Evolutionary conservation across 1,140 invertebrate species (phyloP).

Genomic region (Drosophila nannoptera): DNA sequence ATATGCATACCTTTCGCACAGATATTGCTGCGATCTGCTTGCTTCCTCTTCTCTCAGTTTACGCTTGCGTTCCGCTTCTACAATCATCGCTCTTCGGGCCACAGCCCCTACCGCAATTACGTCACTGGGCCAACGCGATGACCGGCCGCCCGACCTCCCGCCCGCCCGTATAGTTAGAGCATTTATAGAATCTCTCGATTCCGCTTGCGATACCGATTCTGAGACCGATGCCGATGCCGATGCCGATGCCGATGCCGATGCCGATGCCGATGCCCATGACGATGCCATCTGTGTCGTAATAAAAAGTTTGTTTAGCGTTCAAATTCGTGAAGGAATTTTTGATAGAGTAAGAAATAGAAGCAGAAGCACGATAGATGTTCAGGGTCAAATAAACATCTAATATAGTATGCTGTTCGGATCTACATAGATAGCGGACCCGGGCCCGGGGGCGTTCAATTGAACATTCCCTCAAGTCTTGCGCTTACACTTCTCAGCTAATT

Average conservation of each 20-base stretch:
- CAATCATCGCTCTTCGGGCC: slow-evolving; percentile 9
- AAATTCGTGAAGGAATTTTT: slow-evolving; percentile 56
- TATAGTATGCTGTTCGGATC: neutral
- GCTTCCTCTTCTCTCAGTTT: no score
- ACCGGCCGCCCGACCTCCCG: neutral
- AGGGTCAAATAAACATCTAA: slow-evolving; percentile 62
- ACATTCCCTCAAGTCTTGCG: slow-evolving; percentile 41
- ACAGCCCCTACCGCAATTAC: slow-evolving; percentile 42
- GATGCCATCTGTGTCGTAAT: slow-evolving; percentile 65
- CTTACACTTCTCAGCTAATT: slow-evolving; percentile 60
- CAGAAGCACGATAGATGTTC: slow-evolving; percentile 51
- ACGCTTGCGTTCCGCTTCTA: neutral
- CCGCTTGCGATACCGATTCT: slow-evolving; percentile 12
- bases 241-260: slow-evolving; percentile 17
- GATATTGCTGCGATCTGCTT: no score
- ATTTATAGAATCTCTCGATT: slow-evolving; percentile 51
- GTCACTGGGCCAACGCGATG: slow-evolving; percentile 47
- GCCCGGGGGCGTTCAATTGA: slow-evolving; percentile 29
- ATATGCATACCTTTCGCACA: no score
- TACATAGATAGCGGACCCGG: neutral
- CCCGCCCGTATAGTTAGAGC: slow-evolving; percentile 14
- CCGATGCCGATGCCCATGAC: slow-evolving; percentile 35
- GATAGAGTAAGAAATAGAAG: slow-evolving; percentile 23
- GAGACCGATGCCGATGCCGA: slow-evolving; percentile 29
- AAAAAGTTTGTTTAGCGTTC: slow-evolving; percentile 66